Evolutionary conservation across 2,797 vertebrate species (phyloP).

Genomic region (Gymnothorax reevesii): DNA sequence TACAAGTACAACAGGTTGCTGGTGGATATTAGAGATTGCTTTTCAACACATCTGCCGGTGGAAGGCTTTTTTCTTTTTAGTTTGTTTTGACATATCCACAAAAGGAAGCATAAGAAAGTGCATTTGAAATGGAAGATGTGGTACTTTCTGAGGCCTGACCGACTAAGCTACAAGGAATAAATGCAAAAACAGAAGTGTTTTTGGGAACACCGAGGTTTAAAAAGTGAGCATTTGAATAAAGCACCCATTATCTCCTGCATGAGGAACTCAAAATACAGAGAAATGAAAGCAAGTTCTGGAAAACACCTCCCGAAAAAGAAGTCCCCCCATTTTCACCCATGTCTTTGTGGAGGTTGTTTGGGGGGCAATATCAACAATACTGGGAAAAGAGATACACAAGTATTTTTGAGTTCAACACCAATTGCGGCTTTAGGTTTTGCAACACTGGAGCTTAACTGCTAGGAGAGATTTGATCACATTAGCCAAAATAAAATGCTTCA

Average conservation of each 20-base stretch:
- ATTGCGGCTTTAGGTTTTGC: background rate
- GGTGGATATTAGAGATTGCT: constrained; percentile 39
- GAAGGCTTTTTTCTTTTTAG: constrained; percentile 9
- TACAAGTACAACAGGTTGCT: constrained; percentile 46
- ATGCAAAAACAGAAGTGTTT: background rate
- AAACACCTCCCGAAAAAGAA: background rate
- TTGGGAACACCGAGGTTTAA: constrained; percentile 16
- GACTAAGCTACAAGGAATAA: constrained; percentile 3
- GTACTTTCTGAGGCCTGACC: background rate
- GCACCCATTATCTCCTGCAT: constrained; percentile 30
- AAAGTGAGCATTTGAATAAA: constrained; percentile 13
- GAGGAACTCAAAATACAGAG: background rate
- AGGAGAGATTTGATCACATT: background rate
- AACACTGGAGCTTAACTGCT: background rate
- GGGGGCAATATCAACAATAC: background rate
- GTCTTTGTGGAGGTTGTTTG: background rate
- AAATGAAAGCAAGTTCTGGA: background rate
- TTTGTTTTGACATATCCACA: background rate
- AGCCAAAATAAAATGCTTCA: background rate
- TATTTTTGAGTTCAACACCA: background rate
- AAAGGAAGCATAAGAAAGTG: constrained; percentile 15
- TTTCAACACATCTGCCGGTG: constrained; percentile 51
- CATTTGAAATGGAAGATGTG: constrained; percentile 22
- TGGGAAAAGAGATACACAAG: constrained; percentile 23
- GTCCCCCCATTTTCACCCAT: background rate